These are phyloP conservation scores for Chrysina gloriosa DNA, from an alignment of 2,888 invertebrate genomes.

Conservation along the genomic window DNA sequence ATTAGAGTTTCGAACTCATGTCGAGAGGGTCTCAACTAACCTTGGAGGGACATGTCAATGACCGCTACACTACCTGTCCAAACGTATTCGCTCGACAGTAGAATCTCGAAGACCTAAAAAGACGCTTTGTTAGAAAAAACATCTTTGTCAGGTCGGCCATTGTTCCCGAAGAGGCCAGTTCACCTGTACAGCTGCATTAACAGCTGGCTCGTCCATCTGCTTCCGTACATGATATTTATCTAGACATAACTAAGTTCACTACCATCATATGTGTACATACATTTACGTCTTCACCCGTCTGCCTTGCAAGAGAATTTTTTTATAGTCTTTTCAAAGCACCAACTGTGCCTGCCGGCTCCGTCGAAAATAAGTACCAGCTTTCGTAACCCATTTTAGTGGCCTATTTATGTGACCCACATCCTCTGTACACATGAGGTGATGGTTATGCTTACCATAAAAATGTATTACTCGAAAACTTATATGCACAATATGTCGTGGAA, in stretches of 20 bases:
- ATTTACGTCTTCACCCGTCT: background rate
- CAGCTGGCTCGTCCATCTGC: slow-evolving; percentile 62
- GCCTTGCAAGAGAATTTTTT: slow-evolving; percentile 2
- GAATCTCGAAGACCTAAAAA: slow-evolving; percentile 43
- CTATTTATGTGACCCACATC: background rate
- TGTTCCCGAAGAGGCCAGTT: slow-evolving; percentile 38
- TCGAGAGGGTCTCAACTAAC: slow-evolving; percentile 45
- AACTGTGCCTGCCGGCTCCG: background rate
- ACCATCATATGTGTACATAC: slow-evolving; percentile 30
- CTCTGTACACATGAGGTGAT: background rate
- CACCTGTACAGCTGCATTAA: slow-evolving; percentile 50
- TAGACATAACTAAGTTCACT: slow-evolving; percentile 38
- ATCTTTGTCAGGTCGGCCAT: slow-evolving; percentile 49
- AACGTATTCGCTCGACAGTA: slow-evolving; percentile 49
- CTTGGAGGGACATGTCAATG: slow-evolving; percentile 55
- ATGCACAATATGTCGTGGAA: no score
- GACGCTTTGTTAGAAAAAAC: slow-evolving; percentile 47
- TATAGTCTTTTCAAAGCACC: background rate
- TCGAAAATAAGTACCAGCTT: no score
- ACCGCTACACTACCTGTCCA: slow-evolving; percentile 55
- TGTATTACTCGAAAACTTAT: no score
- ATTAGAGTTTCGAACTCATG: slow-evolving; percentile 35
- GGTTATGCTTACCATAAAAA: background rate
- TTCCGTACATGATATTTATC: slow-evolving; percentile 57
- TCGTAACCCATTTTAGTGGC: slow-evolving; percentile 1